Evolutionary conservation across 2,113 vertebrate genomes (phyloP).

Genomic region (Irena cyanogastra): DNA sequence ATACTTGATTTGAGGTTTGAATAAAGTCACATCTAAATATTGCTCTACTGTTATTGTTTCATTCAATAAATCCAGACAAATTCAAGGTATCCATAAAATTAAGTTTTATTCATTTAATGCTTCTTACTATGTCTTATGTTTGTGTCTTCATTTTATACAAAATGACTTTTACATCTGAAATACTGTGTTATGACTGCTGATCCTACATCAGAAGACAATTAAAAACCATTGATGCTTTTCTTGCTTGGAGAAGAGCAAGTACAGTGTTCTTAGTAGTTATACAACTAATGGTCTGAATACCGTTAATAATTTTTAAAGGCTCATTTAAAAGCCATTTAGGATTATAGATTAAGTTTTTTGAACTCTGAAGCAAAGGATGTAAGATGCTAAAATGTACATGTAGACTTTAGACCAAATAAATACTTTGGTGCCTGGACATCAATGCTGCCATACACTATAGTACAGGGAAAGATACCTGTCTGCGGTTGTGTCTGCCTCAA

Average conservation of each 20-base stretch:
- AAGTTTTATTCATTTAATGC: neutral
- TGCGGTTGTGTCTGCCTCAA: neutral
- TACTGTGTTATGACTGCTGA: neutral
- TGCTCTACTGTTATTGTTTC: neutral
- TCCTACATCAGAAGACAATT: neutral
- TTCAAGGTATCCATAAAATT: neutral
- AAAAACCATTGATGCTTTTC: neutral
- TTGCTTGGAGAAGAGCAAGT: neutral
- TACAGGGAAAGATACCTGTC: neutral
- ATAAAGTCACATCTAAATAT: neutral
- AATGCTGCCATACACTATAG: neutral
- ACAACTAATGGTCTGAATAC: neutral
- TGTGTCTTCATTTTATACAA: neutral
- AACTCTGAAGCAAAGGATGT: neutral
- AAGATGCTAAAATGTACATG: neutral
- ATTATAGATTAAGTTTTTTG: neutral
- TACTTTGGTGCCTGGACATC: neutral
- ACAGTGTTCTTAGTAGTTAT: neutral
- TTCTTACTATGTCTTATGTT: neutral
- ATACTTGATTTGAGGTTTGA: neutral
- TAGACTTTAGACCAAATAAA: neutral
- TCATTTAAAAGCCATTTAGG: neutral
- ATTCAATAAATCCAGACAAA: neutral
- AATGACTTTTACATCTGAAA: neutral
- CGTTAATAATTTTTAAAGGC: neutral